These are phyloP conservation scores for Thalpophila matura DNA, from an alignment of 2,888 invertebrate species.

Conservation along the genomic window DNA sequence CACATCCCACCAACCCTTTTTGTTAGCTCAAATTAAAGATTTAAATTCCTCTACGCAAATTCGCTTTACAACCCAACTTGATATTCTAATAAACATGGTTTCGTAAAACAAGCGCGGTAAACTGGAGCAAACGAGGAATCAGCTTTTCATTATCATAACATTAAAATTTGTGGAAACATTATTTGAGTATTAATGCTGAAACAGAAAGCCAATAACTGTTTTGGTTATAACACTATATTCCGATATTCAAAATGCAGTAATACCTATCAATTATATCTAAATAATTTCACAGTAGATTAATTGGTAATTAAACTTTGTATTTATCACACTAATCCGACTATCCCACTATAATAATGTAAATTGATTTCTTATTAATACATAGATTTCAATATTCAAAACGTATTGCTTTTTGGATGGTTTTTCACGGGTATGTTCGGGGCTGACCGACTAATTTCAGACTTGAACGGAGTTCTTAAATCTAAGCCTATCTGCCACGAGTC, in stretches of 20 bases:
- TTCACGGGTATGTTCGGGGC: too few relatives aligned
- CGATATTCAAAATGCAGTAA: conserved; percentile 1
- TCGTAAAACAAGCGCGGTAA: conserved; percentile 46
- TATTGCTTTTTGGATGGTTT: too few relatives aligned
- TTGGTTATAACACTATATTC: conserved; percentile 12
- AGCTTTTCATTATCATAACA: conserved; percentile 51
- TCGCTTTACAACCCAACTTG: conserved; percentile 45
- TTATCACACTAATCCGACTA: too few relatives aligned
- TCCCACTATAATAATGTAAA: too few relatives aligned
- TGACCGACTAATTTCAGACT: too few relatives aligned
- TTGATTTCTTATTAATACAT: too few relatives aligned
- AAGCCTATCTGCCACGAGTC: too few relatives aligned
- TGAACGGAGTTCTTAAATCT: too few relatives aligned
- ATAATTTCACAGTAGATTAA: conserved; percentile 17
- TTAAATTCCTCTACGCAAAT: conserved; percentile 47
- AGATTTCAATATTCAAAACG: too few relatives aligned
- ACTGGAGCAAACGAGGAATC: conserved; percentile 39
- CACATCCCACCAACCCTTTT: conserved; percentile 52
- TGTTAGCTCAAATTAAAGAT: conserved; percentile 50
- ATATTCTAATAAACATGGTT: conserved; percentile 47
- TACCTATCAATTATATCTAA: conserved; percentile 7
- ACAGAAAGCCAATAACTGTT: conserved; percentile 23
- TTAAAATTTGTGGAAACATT: conserved; percentile 49
- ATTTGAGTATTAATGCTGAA: conserved; percentile 48
- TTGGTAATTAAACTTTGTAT: too few relatives aligned